A percentile compares a stretch with the other conserved stretches of the same genome.
Conservation (phyloP, 2,113 vertebrate species). For the Nannospalax galili region DNA sequence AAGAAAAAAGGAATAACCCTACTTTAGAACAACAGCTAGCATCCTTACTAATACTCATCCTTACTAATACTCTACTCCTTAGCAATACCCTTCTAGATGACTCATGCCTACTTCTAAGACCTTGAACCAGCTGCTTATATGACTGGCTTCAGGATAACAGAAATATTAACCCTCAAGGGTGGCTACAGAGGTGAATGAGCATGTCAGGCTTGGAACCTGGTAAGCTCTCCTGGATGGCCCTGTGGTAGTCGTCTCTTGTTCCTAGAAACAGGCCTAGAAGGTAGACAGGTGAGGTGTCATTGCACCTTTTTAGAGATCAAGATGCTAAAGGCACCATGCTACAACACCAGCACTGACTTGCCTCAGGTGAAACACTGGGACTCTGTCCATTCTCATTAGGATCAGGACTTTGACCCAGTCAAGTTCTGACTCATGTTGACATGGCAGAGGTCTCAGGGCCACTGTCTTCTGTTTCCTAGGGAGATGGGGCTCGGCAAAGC, state of each 20-base stretch:
- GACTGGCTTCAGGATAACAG: neutral
- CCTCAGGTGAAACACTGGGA: neutral
- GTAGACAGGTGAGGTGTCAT: neutral
- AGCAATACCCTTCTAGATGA: neutral
- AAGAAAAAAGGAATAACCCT: neutral
- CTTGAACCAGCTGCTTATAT: neutral
- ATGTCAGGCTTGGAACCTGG: neutral
- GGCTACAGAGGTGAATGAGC: neutral
- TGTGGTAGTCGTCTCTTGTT: too few species aligned
- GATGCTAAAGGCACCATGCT: neutral
- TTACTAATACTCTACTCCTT: neutral
- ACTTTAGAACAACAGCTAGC: neutral
- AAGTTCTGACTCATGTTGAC: neutral
- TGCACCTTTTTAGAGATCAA: neutral
- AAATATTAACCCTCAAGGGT: neutral
- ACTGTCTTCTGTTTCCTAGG: neutral
- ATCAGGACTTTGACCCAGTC: neutral
- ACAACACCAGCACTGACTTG: neutral
- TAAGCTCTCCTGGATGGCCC: neutral
- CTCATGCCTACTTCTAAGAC: neutral
- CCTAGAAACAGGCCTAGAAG: neutral
- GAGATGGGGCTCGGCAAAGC: neutral
- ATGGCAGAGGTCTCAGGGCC: neutral
- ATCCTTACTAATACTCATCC: too few species aligned
- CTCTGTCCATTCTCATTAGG: neutral